Conservation (phyloP, 1,140 invertebrate species). For the Cataglyphis hispanica region DNA sequence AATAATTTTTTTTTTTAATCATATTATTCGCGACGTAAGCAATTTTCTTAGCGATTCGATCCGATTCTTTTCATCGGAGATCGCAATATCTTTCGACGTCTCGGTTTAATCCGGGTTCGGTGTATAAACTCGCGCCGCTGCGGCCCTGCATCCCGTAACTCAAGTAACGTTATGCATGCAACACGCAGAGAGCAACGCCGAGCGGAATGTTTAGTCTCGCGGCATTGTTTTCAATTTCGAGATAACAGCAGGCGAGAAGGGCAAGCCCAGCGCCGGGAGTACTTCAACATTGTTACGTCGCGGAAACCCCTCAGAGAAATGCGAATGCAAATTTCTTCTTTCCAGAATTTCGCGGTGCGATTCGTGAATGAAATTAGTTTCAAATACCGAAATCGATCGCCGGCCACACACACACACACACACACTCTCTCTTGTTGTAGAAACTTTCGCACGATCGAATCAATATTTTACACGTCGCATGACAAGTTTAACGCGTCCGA, state of each 20-base stretch:
- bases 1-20: neutral
- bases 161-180: conserved; percentile 62
- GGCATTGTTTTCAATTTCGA: conserved; percentile 63
- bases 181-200: conserved; percentile 33
- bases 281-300: conserved; percentile 9
- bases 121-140: conserved; percentile 29
- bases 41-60: too few species aligned
- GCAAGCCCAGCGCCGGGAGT: conserved; percentile 19
- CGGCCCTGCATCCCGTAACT: conserved; percentile 53
- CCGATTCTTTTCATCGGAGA: neutral
- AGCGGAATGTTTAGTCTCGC: conserved; percentile 59
- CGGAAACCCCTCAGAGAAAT: neutral
- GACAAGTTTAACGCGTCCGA: neutral
- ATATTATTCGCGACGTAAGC: neutral
- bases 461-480: conserved; percentile 45
- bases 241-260: conserved; percentile 51
- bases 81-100: conserved; percentile 21
- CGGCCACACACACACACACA: too few species aligned
- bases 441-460: conserved; percentile 1
- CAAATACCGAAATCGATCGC: neutral
- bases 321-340: conserved; percentile 18
- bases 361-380: neutral
- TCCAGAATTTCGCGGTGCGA: neutral
- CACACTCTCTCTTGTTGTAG: neutral
- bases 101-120: conserved; percentile 31